Evolutionary conservation across 2,113 vertebrate genomes (phyloP).

Genomic region (Passer montanus): DNA sequence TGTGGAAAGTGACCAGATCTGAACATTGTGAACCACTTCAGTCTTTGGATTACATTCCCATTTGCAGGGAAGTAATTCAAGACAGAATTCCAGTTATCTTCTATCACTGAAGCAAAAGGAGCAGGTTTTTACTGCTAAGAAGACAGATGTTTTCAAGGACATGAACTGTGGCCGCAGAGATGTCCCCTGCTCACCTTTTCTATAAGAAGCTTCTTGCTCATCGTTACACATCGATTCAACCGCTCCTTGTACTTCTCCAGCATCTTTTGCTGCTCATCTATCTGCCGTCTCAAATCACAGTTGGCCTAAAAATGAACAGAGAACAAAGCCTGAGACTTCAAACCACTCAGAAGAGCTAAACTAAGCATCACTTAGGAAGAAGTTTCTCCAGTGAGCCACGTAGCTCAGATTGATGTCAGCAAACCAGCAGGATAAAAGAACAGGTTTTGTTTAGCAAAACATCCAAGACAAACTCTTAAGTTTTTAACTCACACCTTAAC

Average conservation of each 20-base stretch:
- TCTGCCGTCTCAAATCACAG: slow-evolving; percentile 95
- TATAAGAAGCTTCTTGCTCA: slow-evolving; percentile 99
- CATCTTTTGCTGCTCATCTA: slow-evolving; percentile 98
- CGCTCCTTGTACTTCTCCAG: slow-evolving; percentile 98
- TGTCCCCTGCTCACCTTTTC: slow-evolving; percentile 86
- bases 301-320: slow-evolving; percentile 82
- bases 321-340: background rate
- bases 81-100: background rate
- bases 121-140: background rate
- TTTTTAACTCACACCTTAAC: background rate
- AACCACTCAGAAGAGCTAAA: background rate
- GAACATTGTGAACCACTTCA: background rate
- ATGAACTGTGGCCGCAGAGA: background rate
- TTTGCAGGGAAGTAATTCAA: background rate
- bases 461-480: background rate
- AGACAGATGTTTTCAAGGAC: background rate
- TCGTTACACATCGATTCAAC: slow-evolving; percentile 97
- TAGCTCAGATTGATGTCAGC: background rate
- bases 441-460: background rate
- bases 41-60: background rate
- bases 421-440: background rate
- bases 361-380: background rate
- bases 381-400: background rate
- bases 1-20: background rate
- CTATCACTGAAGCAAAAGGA: background rate